Evolutionary conservation across 1,140 invertebrate genomes (phyloP), one percentile per base, ranked within the genome.

Genomic region (Drosophila orosa): DNA sequence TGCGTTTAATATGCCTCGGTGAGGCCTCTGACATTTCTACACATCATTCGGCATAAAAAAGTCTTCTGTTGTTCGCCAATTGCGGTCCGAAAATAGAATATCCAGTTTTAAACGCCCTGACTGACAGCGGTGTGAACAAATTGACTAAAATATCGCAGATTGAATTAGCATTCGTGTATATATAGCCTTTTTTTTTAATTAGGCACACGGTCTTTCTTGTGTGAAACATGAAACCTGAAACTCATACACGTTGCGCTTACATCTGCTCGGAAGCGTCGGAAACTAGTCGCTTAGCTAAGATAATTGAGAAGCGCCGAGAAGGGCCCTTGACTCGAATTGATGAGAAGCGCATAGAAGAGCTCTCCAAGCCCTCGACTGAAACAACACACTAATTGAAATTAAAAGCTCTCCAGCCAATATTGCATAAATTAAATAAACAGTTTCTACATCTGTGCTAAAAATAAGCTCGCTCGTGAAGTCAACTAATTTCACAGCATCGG

Each of bases 161-260:
- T 81, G 55, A 74, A 85, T 84, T 84, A 85, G 81, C 81, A 84
- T 85, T 69, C 77, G 69, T 81, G 66, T 81, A 78, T 47, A 67
- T 75, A 62, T 29, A 60, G 80, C 22, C 15, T 47, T 2, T 62
- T 31, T 55, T 39, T 40, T 37, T 54, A 68, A 68, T 68, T 68
- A 66, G 65, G 61, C 33, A 52, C 65, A 71, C 52, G 40, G 65
- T 69, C 67, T 57, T 29, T 45, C 24, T 52, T 40, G 25, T 40
- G 24, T 47, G 42, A 66, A 66, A 66, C 39, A 45, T 66, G 15
- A 33, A 66, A 66, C 42, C 19, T 48, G 24, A 47, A 47, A 10
- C 29, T 6, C n/a, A 22, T 27, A 29, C 17, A 15, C 29, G 25
- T 47, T 19, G 31, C 19, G 31, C 22, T 47, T 61, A 62, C 25